These are phyloP conservation scores for Poliocrania exsul DNA, from an alignment of 2,797 vertebrate species.

Conservation along the genomic window DNA sequence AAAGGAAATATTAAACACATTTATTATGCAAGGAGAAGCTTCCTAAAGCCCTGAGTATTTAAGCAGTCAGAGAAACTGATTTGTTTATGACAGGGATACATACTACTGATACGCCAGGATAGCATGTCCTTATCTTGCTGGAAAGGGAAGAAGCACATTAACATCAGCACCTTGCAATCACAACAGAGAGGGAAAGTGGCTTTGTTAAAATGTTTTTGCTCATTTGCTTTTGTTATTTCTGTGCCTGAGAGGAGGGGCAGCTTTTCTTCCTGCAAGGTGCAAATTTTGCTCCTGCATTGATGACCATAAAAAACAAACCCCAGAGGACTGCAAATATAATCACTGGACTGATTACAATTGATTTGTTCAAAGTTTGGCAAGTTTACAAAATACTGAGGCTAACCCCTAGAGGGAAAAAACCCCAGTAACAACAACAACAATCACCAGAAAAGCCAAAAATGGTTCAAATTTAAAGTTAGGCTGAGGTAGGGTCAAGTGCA, in stretches of 20 bases:
- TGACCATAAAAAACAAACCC: background rate
- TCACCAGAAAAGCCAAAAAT: background rate
- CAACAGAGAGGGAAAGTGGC: background rate
- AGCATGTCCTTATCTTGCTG: background rate
- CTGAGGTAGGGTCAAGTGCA: background rate
- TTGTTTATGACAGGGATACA: background rate
- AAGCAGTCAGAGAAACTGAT: background rate
- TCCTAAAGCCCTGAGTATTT: conserved; percentile 19
- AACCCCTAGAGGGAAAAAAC: background rate
- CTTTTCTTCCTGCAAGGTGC: background rate
- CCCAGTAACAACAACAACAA: background rate
- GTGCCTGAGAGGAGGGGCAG: background rate
- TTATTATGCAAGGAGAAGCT: background rate
- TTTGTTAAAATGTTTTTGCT: background rate
- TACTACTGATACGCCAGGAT: background rate
- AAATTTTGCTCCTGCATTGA: background rate
- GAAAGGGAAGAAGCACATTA: background rate
- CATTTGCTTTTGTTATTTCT: background rate
- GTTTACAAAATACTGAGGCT: background rate
- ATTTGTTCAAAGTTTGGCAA: background rate
- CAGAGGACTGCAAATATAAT: background rate
- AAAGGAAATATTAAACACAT: conserved; percentile 39
- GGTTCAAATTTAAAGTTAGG: background rate
- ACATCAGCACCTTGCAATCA: background rate
- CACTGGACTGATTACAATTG: background rate